phyloP scores from a whole-genome alignment of 2,113 vertebrate genomes.

The Psilopogon haemacephalus region DNA sequence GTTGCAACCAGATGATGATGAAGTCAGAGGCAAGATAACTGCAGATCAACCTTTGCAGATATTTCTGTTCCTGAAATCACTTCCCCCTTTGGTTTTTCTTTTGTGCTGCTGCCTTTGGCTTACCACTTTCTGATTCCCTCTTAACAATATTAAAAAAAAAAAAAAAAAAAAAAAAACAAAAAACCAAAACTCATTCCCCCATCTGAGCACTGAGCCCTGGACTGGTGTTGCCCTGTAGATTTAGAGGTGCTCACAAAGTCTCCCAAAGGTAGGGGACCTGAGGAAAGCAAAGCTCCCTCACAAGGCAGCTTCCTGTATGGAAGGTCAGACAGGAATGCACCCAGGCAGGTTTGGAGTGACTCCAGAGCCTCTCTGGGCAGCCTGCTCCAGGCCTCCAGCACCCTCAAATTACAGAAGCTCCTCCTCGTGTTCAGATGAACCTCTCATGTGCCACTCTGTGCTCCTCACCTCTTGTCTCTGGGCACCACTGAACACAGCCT shows the following conservation, averaged over 20 bases:
- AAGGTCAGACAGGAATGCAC: no score
- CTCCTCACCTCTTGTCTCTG: no score
- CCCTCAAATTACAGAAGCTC: no score
- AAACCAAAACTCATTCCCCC: background rate
- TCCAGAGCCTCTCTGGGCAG: no score
- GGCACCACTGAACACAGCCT: no score
- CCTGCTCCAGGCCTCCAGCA: no score
- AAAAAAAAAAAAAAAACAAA: no score
- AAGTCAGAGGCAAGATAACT: slow-evolving; percentile 45
- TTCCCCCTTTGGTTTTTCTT: slow-evolving; percentile 47
- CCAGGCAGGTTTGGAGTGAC: no score
- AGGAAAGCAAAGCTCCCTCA: no score
- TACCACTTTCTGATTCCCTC: slow-evolving; percentile 27
- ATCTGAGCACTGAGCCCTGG: background rate
- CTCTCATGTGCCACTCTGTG: no score
- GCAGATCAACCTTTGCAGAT: slow-evolving; percentile 48
- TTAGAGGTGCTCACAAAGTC: background rate
- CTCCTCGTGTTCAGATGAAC: no score
- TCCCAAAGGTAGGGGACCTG: background rate
- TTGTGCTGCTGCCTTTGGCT: background rate
- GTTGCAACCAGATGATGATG: slow-evolving; percentile 16
- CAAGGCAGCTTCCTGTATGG: no score
- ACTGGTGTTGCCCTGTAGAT: background rate
- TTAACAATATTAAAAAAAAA: background rate
- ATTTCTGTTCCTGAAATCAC: slow-evolving; percentile 64